Evolutionary conservation across 2,797 vertebrate species (phyloP), one percentile per base, ranked within the genome.

Genomic region (Mus spretus): DNA sequence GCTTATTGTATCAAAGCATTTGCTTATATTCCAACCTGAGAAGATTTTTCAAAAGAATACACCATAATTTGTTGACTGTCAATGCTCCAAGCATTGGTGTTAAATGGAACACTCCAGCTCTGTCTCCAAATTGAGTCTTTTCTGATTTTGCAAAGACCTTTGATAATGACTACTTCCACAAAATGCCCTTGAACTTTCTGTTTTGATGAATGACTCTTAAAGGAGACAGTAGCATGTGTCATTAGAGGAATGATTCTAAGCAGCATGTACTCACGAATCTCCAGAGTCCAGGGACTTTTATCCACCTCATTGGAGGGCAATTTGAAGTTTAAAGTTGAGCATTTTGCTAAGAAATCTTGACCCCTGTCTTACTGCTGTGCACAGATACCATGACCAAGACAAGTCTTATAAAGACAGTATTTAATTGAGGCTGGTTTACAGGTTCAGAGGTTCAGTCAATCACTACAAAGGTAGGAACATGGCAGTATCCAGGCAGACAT

Each of bases 181-280:
- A 7, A 6, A 24, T 31, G 15, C 12, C 10, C 55, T 87, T 47
- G 72, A 72, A 57, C 37, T 82, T 57, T 12, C 28, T 63, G 22
- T 17, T 59, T 13, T 59, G 53, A 83, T 34, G 20, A 15, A 47
- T 1, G 24, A 26, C 44, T 79, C 83, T 74, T 6, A 59, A 88
- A 84, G 53, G 20, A 37, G 77, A 20, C 7, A 19, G n/a, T 65
- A 50, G 37, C 44, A 89, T 4, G 1, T 47, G 77, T 89, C 40
- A 90, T 80, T 89, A 83, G 40, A 72, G 44, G n/a, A 91, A 55
- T n/a, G 12, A 70, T 89, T 93, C 31, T 75, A 72, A 87, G 77
- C 22, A 75, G 0, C 40, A 31, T 53, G 31, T 22, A 57, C 67
- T 37, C 13, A 0, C 0, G 1, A 91, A 11, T 84, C 50, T 70